These are phyloP conservation scores for Orius insidiosus DNA, from an alignment of 1,140 invertebrate species.

Conservation along the genomic window DNA sequence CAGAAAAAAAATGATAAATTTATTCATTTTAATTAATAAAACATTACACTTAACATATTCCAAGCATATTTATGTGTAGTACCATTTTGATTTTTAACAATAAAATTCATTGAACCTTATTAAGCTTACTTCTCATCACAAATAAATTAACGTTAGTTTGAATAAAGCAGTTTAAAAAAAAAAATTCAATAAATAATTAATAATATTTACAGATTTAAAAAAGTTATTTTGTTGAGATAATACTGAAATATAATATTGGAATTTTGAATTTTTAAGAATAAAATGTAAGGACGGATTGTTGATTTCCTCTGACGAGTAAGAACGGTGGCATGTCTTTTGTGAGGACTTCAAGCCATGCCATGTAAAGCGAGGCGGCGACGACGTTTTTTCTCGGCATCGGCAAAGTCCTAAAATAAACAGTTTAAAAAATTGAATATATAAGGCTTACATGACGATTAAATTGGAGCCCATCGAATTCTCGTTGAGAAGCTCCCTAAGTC, in stretches of 20 bases:
- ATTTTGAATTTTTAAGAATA: constrained; percentile 43
- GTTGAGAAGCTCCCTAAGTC: constrained; percentile 68
- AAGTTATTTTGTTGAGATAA: not conserved
- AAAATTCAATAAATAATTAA: not conserved
- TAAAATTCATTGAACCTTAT: no score
- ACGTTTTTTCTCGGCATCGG: constrained; percentile 83
- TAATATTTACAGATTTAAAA: not conserved
- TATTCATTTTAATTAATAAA: no score
- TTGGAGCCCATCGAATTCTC: constrained; percentile 71
- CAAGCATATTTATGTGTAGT: no score
- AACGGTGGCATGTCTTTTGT: constrained; percentile 79
- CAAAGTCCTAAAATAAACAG: constrained; percentile 45
- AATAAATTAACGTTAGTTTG: no score
- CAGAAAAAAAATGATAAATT: no score
- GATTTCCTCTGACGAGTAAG: constrained; percentile 84
- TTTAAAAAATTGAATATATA: not conserved
- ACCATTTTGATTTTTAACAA: no score
- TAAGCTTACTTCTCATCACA: no score
- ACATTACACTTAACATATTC: no score
- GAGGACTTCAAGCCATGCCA: constrained; percentile 84
- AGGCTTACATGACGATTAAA: constrained; percentile 70
- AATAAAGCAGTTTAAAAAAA: no score
- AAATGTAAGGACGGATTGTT: constrained; percentile 89
- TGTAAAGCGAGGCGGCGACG: constrained; percentile 74
- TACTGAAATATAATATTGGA: not conserved